Percentiles rank a stretch among this genome's conserved stretches.
Evolutionary conservation across 2,888 invertebrate genomes (phyloP).

Genomic region (Hermodice carunculata): DNA sequence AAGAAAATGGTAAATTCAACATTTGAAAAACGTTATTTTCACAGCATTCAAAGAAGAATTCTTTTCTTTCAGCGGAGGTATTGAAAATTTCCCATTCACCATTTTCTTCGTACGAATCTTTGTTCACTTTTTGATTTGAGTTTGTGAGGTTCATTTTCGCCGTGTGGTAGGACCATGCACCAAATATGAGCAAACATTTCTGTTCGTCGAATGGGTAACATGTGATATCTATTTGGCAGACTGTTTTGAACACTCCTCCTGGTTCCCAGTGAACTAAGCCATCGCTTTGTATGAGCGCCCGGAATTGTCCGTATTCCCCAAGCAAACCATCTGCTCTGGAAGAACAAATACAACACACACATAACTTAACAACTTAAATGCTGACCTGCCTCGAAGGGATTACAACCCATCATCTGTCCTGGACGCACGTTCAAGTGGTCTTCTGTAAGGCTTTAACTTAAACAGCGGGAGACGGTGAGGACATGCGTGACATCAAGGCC

Average conservation of each 20-base stretch:
- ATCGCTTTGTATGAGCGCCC: constrained; percentile 38
- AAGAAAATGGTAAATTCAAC: constrained; percentile 41
- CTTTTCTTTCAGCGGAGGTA: constrained; percentile 27
- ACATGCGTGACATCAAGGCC: too few relatives aligned
- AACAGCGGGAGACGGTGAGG: too few relatives aligned
- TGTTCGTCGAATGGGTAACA: constrained; percentile 49
- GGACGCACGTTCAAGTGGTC: too few relatives aligned
- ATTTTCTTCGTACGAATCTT: constrained; percentile 43
- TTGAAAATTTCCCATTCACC: constrained; percentile 44
- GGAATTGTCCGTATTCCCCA: constrained; percentile 46
- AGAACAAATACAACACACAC: not conserved
- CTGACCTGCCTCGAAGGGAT: too few relatives aligned
- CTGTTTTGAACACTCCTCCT: constrained; percentile 47
- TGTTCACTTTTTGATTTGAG: constrained; percentile 31
- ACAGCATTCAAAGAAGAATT: constrained; percentile 34
- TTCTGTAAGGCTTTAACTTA: too few relatives aligned
- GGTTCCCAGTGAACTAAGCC: constrained; percentile 47
- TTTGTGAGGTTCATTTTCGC: constrained; percentile 45
- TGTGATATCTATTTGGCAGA: constrained; percentile 49
- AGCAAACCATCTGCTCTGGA: constrained; percentile 46
- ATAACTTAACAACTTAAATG: too few relatives aligned
- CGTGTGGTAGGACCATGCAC: constrained; percentile 48
- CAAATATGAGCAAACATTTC: constrained; percentile 41
- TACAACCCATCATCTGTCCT: too few relatives aligned
- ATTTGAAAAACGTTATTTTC: constrained; percentile 38